Evolutionary conservation across 2,888 invertebrate species (phyloP).

Genomic region (Pyralis farinalis): DNA sequence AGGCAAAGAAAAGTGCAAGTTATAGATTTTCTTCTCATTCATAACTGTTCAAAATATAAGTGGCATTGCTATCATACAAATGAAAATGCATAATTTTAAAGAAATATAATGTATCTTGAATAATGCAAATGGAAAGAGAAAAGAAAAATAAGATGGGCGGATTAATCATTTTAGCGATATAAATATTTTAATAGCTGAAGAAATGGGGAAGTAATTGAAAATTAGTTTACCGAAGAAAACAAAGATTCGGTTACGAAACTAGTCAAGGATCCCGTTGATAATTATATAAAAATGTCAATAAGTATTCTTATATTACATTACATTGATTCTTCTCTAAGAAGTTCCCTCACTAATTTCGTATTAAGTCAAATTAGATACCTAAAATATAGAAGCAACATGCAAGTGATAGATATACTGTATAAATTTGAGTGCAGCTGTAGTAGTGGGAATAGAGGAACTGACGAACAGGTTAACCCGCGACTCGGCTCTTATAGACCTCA

Average conservation of each 20-base stretch:
- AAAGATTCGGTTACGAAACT: slow-evolving; percentile 52
- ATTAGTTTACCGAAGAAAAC: slow-evolving; percentile 58
- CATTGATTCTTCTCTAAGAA: not conserved
- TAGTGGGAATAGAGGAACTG: slow-evolving; percentile 63
- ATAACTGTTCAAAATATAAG: slow-evolving; percentile 38
- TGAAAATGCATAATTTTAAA: slow-evolving; percentile 50
- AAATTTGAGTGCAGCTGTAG: slow-evolving; percentile 67
- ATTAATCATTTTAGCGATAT: slow-evolving; percentile 42
- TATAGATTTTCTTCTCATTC: slow-evolving; percentile 47
- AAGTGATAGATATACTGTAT: slow-evolving; percentile 69
- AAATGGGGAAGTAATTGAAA: slow-evolving; percentile 55
- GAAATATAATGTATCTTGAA: slow-evolving; percentile 38
- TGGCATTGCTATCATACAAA: slow-evolving; percentile 48
- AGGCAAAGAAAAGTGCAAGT: slow-evolving; percentile 67
- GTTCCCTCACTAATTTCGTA: slow-evolving; percentile 43
- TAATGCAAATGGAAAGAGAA: slow-evolving; percentile 52
- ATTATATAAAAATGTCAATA: too few relatives aligned
- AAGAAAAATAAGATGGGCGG: slow-evolving; percentile 46
- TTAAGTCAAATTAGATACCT: slow-evolving; percentile 46
- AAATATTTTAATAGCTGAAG: slow-evolving; percentile 46
- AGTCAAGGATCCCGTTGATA: not conserved
- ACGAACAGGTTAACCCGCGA: slow-evolving; percentile 61
- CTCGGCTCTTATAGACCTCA: slow-evolving; percentile 65
- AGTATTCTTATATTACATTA: not conserved
- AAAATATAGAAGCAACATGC: slow-evolving; percentile 76